Evolutionary conservation across 2,113 vertebrate species (phyloP), one percentile per base, ranked within the genome.

Genomic region (Tricholaema leucomelas): DNA sequence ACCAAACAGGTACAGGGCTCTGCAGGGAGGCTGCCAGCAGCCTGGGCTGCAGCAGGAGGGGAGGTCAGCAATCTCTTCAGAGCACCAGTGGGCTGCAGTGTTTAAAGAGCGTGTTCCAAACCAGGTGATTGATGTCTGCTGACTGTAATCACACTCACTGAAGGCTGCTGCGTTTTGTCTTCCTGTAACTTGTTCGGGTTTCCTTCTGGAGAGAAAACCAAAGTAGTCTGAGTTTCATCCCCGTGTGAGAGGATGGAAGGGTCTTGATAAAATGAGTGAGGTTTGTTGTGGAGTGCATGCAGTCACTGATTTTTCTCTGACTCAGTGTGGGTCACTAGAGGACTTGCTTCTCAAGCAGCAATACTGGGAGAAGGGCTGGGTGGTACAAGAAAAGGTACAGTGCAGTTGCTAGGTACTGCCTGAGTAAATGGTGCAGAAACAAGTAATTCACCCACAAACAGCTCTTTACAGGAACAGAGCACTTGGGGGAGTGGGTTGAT

Each of bases 1-100:
- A 98, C 98, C 97, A 98, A 98, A 12, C 98, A 98, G 98, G 99
- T 99, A 96, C 25, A 19, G 67, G 5, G 33, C 44, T 12, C 50
- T 56, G 60, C 56, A 12, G 50, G 52, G 31, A 27, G 50, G 28
- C 42, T 28, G 23, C 15, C 33, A 40, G 7, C 61, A 13, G 40
- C 42, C 38, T 7, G 15, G 28, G 15, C 7, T 24, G 36, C 2
- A 2, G 16, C 33, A 21, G 38, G 25, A 52, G 30, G 19, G 48
- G 16, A 31, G 16, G 35, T 30, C 44, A 52, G 36, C 72, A 3
- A 2, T 13, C 21, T 17, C 50, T 2, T 9, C 25, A 7, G 44
- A 42, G 2, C 50, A 17, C 17, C 50, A 24, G 23, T 20, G 65
- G 38, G 11, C 78, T 72, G 59, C 63, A 25, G 72, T 27, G 30